A percentile compares a stretch with the other conserved stretches of the same genome.
Evolutionary conservation across 2,113 vertebrate species (phyloP).

Genomic region (Notarius lentiginosus): DNA sequence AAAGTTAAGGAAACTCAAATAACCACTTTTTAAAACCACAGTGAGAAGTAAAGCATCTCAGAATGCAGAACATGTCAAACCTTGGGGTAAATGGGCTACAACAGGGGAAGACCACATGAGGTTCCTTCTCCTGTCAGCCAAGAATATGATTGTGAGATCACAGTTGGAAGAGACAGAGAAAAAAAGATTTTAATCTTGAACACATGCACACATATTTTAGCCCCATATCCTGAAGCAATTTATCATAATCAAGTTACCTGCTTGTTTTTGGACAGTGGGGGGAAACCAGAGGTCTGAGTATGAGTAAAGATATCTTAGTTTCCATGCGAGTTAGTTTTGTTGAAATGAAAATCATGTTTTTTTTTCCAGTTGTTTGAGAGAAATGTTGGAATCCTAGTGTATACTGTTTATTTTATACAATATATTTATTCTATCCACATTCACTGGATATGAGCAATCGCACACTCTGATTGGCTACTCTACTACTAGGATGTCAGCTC

Average conservation of each 20-base stretch:
- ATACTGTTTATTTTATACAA: neutral
- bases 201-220: neutral
- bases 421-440: too few relatives aligned
- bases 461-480: too few relatives aligned
- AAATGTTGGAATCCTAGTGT: neutral
- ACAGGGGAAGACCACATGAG: neutral
- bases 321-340: neutral
- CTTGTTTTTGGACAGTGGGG: neutral
- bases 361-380: neutral
- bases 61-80: neutral
- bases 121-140: neutral
- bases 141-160: neutral
- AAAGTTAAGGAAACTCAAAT: neutral
- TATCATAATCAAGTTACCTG: neutral
- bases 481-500: too few relatives aligned
- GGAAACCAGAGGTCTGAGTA: neutral
- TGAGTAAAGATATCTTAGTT: neutral
- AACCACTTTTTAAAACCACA: neutral
- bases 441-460: too few relatives aligned
- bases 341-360: neutral
- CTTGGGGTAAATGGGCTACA: neutral
- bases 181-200: neutral
- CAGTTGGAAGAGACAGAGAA: neutral
- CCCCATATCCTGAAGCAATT: neutral
- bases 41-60: neutral